These are phyloP conservation scores for Martes martes DNA, from an alignment of 2,113 vertebrate species.

Conservation along the genomic window DNA sequence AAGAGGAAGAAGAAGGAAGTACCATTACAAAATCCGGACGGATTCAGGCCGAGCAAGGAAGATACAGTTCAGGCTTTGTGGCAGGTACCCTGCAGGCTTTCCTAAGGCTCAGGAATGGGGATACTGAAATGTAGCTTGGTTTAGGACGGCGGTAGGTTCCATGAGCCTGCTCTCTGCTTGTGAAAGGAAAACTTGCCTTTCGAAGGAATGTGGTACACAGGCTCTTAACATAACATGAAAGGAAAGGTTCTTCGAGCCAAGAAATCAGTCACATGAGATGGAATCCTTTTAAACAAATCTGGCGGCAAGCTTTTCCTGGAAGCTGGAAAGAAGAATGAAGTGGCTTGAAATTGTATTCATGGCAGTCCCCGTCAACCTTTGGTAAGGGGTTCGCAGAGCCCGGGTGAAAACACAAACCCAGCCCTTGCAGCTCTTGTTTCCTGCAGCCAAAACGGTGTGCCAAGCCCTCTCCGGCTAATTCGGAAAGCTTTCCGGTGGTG, in stretches of 20 bases:
- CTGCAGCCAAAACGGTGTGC: neutral
- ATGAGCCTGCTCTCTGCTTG: neutral
- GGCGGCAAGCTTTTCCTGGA: neutral
- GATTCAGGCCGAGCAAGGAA: neutral
- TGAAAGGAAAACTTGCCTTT: neutral
- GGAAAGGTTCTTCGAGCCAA: neutral
- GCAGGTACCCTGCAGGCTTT: neutral
- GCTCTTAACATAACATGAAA: neutral
- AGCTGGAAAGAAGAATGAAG: neutral
- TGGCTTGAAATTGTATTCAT: neutral
- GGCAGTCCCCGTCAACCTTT: neutral
- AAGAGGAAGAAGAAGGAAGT: neutral
- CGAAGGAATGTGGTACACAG: neutral
- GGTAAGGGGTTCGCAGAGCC: accelerated
- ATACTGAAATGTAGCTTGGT: neutral
- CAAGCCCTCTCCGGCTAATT: neutral
- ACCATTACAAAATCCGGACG: neutral
- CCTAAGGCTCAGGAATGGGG: neutral
- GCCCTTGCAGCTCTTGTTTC: neutral
- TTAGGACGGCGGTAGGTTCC: neutral
- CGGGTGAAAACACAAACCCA: neutral
- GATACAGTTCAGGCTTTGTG: neutral
- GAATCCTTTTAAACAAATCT: slow-evolving; percentile 42
- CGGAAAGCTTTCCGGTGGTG: neutral
- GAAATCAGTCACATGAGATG: slow-evolving; percentile 5